Base-by-base conservation (phyloP, 2,113 vertebrate genomes). In the Cardinalis cardinalis region DNA sequence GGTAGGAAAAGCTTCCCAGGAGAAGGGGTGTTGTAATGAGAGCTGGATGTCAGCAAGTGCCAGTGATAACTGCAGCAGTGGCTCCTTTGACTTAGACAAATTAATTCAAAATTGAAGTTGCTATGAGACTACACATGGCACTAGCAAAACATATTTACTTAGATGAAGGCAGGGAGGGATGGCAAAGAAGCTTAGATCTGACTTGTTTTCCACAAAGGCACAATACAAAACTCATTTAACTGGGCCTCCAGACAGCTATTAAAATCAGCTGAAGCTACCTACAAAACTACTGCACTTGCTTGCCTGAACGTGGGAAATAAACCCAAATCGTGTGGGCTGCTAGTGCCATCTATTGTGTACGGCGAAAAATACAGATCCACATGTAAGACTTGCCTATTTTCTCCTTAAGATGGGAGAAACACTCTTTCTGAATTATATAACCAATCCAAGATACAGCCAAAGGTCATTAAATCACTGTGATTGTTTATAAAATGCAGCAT, bases 261-360 rank as follows among this genome's bases (percentile, higher is more conserved):
- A 87, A 55, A 93, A 89, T 12, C 84, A 93, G 66, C 36, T 64
- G 64, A 59, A 88, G 56, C 75, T 86, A 66, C 85, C 71, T 84
- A 75, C 46, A 83, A 77, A 74, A 56, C 36, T 32, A 40, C 58
- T 60, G 59, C 48, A 32, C 44, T 91, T 71, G 26, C 36, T 48
- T 55, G 73, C 55, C 65, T 41, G 69, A 73, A 65, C 1, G 0
- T 38, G 43, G 31, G 65, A 76, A 94, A 63, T 12, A 46, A 63
- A 44, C 18, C 51, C 44, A 29, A 24, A 74, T 87, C 55, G 12
- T 56, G 56, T 69, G 68, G 90, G 97, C 94, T 93, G 3, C 81
- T 90, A 83, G 91, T 64, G 95, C 96, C 97, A 96, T 93, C 97
- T 98, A 63, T 84, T 38, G 97, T 64, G 61, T 82, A 53, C 2